These are phyloP conservation scores for Dioctria linearis DNA, from an alignment of 2,888 invertebrate species.

Conservation along the genomic window DNA sequence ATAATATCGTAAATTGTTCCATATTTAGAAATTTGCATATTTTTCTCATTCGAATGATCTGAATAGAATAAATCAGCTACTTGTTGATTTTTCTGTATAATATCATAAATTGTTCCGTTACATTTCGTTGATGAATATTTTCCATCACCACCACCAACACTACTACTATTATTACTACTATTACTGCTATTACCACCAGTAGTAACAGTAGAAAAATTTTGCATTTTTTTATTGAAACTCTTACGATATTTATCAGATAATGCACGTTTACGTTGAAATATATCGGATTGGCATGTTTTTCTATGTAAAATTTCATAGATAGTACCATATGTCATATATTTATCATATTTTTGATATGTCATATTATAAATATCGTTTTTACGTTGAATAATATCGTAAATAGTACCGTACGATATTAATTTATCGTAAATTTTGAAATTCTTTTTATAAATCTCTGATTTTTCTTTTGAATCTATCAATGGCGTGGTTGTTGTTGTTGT, in stretches of 20 bases:
- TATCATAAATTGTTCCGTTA: constrained; percentile 69
- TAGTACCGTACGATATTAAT: constrained; percentile 69
- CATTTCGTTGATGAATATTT: constrained; percentile 60
- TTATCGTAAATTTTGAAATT: constrained; percentile 71
- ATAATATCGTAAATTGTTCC: constrained; percentile 71
- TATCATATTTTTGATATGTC: constrained; percentile 70
- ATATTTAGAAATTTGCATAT: constrained; percentile 64
- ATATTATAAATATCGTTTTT: constrained; percentile 69
- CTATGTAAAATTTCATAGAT: constrained; percentile 71
- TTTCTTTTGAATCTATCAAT: constrained; percentile 25
- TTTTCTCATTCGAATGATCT: constrained; percentile 42
- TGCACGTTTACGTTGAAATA: constrained; percentile 69
- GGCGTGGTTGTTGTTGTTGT: background rate
- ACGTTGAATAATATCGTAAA: constrained; percentile 71
- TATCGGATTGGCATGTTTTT: constrained; percentile 65
- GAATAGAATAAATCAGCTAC: constrained; percentile 40
- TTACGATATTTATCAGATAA: constrained; percentile 65
- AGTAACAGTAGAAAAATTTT: constrained; percentile 20
- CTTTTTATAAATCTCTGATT: constrained; percentile 63
- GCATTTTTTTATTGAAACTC: constrained; percentile 36
- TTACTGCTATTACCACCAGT: too few relatives aligned
- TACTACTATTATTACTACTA: too few relatives aligned
- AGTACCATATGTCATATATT: constrained; percentile 71
- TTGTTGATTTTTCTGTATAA: constrained; percentile 66
- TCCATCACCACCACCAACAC: too few relatives aligned